Evolutionary conservation across 2,797 vertebrate species (phyloP).

Genomic region (Serranus cabrilla): DNA sequence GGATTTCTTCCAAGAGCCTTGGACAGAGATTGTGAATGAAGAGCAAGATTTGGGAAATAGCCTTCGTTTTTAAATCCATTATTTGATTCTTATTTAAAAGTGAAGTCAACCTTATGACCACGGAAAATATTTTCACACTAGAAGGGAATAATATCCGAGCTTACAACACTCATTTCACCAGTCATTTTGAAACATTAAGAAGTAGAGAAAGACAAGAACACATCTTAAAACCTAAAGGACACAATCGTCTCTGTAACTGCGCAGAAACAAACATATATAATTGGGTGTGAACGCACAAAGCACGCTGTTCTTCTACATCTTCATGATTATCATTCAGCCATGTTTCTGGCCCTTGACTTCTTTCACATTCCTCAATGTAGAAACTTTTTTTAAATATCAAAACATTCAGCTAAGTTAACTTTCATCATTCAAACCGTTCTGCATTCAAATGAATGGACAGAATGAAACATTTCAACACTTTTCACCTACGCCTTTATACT

Average conservation of each 20-base stretch:
- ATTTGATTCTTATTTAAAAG: conserved; percentile 19
- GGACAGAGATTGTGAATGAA: conserved; percentile 28
- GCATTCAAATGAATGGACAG: too few species aligned
- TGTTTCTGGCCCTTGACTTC: too few species aligned
- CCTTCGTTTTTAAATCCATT: not conserved
- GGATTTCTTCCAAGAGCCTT: conserved; percentile 40
- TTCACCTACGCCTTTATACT: too few species aligned
- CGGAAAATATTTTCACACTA: not conserved
- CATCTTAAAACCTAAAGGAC: not conserved
- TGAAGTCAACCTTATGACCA: not conserved
- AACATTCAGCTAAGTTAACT: too few species aligned
- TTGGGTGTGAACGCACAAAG: too few species aligned
- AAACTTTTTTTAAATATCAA: too few species aligned
- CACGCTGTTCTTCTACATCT: too few species aligned
- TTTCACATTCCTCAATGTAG: too few species aligned
- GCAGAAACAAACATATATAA: conserved; percentile 6
- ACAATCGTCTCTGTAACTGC: not conserved
- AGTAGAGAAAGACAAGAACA: conserved; percentile 2
- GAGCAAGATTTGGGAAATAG: conserved; percentile 5
- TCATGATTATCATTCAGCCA: too few species aligned
- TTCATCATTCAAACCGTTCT: too few species aligned
- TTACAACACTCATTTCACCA: not conserved
- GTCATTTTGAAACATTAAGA: not conserved
- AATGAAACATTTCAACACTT: too few species aligned
- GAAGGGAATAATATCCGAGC: not conserved